Percentiles rank a stretch among this genome's conserved stretches.
Conservation (phyloP, 2,113 vertebrate genomes). For the Charina bottae region DNA sequence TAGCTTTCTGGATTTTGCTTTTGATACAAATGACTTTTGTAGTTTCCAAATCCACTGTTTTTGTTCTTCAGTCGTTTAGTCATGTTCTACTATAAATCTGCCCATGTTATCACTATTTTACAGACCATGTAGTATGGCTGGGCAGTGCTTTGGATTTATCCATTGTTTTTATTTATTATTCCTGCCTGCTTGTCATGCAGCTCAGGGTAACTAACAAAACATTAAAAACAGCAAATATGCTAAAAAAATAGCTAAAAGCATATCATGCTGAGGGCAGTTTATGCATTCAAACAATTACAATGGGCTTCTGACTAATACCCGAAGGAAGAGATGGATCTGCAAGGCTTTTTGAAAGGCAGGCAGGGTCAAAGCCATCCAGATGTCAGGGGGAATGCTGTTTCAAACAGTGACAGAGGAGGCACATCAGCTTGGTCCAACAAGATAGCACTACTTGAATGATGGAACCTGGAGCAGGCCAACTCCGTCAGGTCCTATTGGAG, state of each 20-base stretch:
- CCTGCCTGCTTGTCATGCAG: background rate
- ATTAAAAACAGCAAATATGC: background rate
- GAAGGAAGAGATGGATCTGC: background rate
- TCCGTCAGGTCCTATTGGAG: background rate
- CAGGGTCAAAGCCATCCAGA: background rate
- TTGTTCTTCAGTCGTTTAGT: too few species aligned
- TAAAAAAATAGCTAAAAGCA: background rate
- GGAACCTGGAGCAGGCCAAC: background rate
- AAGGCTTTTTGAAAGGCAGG: background rate
- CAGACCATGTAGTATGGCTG: background rate
- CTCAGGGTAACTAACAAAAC: background rate
- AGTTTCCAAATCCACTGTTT: background rate
- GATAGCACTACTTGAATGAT: background rate
- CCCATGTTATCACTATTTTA: background rate
- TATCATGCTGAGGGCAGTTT: background rate
- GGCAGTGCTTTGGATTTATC: background rate
- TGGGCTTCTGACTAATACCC: background rate
- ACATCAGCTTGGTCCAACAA: background rate
- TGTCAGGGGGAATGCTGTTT: background rate
- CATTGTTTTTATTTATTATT: background rate
- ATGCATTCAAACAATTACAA: background rate
- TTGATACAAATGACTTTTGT: background rate
- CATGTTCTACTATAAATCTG: background rate
- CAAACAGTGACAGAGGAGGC: background rate
- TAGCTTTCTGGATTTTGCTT: background rate